Evolutionary conservation across 2,797 vertebrate genomes (phyloP).

Genomic region (Phaenicophaeus curvirostris): DNA sequence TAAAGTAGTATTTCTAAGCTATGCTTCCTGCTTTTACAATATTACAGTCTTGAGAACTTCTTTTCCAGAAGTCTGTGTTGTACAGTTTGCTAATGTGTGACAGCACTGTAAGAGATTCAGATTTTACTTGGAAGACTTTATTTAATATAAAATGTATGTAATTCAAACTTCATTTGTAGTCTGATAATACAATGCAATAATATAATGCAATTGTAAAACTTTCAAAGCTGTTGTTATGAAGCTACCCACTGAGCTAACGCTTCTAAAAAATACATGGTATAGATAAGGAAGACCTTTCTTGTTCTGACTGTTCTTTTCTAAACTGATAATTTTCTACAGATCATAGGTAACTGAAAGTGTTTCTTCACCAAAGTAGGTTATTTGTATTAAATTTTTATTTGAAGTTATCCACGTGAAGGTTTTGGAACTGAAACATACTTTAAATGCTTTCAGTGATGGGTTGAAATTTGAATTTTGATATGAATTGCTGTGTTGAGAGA

Average conservation of each 20-base stretch:
- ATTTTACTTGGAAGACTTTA: background rate
- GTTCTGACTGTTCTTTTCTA: background rate
- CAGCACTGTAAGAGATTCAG: background rate
- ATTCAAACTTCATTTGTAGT: background rate
- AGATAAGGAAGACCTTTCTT: background rate
- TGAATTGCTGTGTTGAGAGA: background rate
- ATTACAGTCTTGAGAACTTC: background rate
- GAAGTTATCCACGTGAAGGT: background rate
- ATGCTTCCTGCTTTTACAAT: background rate
- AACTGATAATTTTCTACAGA: background rate
- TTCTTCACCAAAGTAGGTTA: background rate
- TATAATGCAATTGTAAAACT: background rate
- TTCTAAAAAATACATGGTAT: background rate
- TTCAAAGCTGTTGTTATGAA: background rate
- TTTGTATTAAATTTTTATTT: background rate
- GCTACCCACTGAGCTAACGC: background rate
- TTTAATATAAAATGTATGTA: background rate
- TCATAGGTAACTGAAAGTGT: background rate
- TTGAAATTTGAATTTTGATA: background rate
- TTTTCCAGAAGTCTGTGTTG: background rate
- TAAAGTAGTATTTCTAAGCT: background rate
- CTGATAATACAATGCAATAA: background rate
- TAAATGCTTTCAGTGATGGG: background rate
- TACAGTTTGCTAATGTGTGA: background rate
- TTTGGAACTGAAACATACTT: background rate